These are phyloP conservation scores for Catagonus wagneri DNA, from an alignment of 2,113 vertebrate species.

Conservation along the genomic window DNA sequence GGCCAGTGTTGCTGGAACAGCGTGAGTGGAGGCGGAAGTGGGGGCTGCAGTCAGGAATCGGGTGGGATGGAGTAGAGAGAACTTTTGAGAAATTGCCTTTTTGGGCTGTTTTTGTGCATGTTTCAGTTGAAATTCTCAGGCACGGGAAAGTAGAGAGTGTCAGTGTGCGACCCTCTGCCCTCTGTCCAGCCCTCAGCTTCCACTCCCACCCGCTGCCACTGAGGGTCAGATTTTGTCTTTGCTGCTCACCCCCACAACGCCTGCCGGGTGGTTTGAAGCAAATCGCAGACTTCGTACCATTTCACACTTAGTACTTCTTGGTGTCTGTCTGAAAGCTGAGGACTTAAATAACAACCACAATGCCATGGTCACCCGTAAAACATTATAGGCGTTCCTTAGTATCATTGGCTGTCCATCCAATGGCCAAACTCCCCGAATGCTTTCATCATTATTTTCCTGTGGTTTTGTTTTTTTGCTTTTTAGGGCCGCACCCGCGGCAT, in stretches of 20 bases:
- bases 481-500: no score
- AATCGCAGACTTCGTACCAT: not conserved
- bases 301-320: not conserved
- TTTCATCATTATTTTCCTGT: not conserved
- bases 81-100: not conserved
- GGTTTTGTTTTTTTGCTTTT: no score
- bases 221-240: not conserved
- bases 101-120: not conserved
- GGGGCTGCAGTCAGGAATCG: accelerated
- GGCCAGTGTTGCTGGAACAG: not conserved
- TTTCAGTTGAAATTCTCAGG: not conserved
- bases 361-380: not conserved
- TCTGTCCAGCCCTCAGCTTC: not conserved
- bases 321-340: not conserved
- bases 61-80: not conserved
- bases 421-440: not conserved
- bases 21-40: no score
- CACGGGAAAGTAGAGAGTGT: not conserved
- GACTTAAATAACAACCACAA: no score
- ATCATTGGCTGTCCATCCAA: not conserved
- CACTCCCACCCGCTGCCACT: no score
- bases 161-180: no score
- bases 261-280: not conserved
- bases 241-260: no score
- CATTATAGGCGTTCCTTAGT: not conserved